Conservation (phyloP, 2,113 vertebrate genomes). For the Cygnus atratus region DNA sequence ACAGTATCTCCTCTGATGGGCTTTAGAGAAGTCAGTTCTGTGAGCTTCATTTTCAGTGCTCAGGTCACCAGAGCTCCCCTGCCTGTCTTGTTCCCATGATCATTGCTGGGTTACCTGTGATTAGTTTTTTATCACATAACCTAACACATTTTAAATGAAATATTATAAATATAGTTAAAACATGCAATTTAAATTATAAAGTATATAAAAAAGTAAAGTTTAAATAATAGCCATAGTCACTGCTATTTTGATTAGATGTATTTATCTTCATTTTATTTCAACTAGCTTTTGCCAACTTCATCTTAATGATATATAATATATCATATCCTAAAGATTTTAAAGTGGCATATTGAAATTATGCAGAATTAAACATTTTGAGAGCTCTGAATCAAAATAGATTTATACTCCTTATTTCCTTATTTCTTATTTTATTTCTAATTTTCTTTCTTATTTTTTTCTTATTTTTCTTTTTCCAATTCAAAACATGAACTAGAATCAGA, state of each 20-base stretch:
- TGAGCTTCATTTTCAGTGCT: accelerated
- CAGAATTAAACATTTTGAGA: neutral
- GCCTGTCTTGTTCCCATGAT: neutral
- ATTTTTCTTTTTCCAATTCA: neutral
- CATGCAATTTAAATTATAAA: neutral
- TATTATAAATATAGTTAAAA: neutral
- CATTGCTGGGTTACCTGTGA: neutral
- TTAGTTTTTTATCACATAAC: neutral
- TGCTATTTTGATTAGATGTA: neutral
- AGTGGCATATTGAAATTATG: neutral
- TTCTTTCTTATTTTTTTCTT: no score
- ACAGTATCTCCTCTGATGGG: neutral
- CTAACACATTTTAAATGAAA: neutral
- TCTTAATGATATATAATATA: neutral
- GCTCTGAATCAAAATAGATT: neutral
- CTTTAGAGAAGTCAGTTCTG: neutral
- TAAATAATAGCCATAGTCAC: no score
- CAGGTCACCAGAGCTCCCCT: neutral
- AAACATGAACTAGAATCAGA: neutral
- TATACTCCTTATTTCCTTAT: no score
- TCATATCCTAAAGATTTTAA: neutral
- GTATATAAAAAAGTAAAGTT: no score
- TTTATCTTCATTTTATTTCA: neutral
- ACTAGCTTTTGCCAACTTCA: neutral
- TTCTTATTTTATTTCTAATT: no score